Evolutionary conservation across 2,888 invertebrate genomes (phyloP).

Genomic region (Parelbella ahira): DNA sequence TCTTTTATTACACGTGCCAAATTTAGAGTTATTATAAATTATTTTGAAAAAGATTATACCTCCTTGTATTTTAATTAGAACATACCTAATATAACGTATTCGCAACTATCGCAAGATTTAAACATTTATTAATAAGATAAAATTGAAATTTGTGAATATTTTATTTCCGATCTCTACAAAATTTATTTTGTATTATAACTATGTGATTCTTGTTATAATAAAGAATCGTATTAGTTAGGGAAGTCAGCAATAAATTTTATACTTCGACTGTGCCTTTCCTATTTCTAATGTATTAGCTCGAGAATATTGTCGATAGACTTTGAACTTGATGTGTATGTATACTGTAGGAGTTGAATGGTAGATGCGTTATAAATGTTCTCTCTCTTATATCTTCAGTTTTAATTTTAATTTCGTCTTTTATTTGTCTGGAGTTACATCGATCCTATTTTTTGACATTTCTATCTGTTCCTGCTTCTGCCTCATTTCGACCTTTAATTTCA

Average conservation of each 20-base stretch:
- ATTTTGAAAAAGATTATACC: constrained; percentile 25
- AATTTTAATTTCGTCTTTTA: neutral
- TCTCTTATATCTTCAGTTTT: constrained; percentile 18
- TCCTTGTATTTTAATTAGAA: constrained; percentile 23
- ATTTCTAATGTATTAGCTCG: constrained; percentile 78
- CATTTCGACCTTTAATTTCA: too few relatives aligned
- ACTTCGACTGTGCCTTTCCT: constrained; percentile 81
- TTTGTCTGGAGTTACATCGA: too few relatives aligned
- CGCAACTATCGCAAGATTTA: constrained; percentile 16
- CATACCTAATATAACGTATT: constrained; percentile 22
- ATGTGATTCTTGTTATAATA: constrained; percentile 47
- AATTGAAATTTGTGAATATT: constrained; percentile 24
- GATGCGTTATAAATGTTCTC: constrained; percentile 50
- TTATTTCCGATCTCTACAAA: constrained; percentile 25
- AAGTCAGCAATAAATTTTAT: constrained; percentile 80
- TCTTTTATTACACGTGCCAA: constrained; percentile 60
- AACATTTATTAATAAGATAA: constrained; percentile 10
- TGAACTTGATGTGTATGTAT: constrained; percentile 70
- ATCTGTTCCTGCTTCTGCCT: too few relatives aligned
- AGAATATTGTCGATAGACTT: constrained; percentile 65
- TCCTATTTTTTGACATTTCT: neutral
- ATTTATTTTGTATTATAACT: constrained; percentile 30
- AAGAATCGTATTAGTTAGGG: constrained; percentile 64
- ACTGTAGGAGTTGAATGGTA: constrained; percentile 56
- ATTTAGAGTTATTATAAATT: constrained; percentile 41